Conservation (phyloP, 1,140 invertebrate species). For the Pararge aegeria region DNA sequence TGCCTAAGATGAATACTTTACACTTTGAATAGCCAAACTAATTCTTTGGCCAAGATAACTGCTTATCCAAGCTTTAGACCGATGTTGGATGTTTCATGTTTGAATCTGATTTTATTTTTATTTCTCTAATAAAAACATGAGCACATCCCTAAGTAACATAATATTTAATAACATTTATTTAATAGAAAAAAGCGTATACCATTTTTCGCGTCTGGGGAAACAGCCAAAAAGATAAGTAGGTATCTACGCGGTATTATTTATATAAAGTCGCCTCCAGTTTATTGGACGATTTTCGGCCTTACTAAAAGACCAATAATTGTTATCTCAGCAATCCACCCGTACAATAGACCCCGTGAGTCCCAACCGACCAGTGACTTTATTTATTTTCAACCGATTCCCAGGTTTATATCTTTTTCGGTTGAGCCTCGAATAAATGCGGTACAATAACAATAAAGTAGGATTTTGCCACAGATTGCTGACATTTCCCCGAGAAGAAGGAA, state of each 20-base stretch:
- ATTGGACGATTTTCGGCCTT: slow-evolving; percentile 39
- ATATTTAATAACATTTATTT: too few relatives aligned
- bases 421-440: slow-evolving; percentile 69
- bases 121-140: too few relatives aligned
- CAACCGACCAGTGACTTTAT: slow-evolving; percentile 57
- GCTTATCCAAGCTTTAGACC: too few relatives aligned
- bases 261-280: slow-evolving; percentile 29
- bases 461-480: slow-evolving; percentile 74
- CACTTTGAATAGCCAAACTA: too few relatives aligned
- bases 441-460: slow-evolving; percentile 77
- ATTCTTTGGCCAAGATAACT: too few relatives aligned
- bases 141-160: too few relatives aligned
- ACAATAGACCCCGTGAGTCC: slow-evolving; percentile 45
- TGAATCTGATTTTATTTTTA: too few relatives aligned
- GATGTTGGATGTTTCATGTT: too few relatives aligned
- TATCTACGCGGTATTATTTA: slow-evolving; percentile 22
- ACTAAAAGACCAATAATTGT: slow-evolving; percentile 65
- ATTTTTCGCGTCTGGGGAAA: slow-evolving; percentile 12
- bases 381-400: slow-evolving; percentile 68
- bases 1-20: too few relatives aligned
- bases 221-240: slow-evolving; percentile 9
- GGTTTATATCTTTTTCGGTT: slow-evolving; percentile 67
- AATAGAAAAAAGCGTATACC: not conserved
- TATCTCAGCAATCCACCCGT: slow-evolving; percentile 58
- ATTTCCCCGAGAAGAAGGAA: slow-evolving; percentile 67